These are phyloP conservation scores for Mesocentrotus franciscanus DNA, from an alignment of 53 echinoderm and acorn worm species.

Conservation along the genomic window DNA sequence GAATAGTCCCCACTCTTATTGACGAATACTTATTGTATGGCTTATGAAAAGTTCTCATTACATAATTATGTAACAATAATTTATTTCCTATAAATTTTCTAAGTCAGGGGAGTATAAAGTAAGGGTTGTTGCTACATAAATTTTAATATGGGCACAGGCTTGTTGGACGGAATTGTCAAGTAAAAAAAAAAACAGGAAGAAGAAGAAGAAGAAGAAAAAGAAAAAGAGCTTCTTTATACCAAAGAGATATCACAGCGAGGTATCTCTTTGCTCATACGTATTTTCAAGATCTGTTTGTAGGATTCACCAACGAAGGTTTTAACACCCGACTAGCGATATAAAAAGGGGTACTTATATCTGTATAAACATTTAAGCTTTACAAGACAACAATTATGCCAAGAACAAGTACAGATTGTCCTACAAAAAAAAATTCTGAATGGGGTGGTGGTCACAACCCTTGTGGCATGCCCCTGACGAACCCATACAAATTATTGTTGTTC, in stretches of 20 bases:
- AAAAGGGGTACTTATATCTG: not conserved
- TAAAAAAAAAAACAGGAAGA: no score
- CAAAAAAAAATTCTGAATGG: not conserved
- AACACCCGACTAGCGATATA: not conserved
- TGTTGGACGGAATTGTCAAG: no score
- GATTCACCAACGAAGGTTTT: not conserved
- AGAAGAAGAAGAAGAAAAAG: no score
- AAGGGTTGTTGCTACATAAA: no score
- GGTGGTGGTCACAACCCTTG: not conserved
- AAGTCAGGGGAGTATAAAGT: no score
- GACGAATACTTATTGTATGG: no score
- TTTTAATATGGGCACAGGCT: no score
- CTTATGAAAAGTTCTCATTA: not conserved
- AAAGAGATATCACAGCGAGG: no score
- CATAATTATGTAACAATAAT: not conserved
- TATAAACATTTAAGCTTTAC: not conserved
- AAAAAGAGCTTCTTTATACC: no score
- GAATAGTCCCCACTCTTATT: not conserved
- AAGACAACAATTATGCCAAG: not conserved
- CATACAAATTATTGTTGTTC: not conserved
- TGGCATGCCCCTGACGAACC: not conserved
- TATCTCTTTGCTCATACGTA: no score
- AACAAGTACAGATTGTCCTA: not conserved
- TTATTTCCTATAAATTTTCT: no score
- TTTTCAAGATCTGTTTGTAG: no score